A percentile compares a stretch with the other conserved stretches of the same genome.
Evolutionary conservation across 2,797 vertebrate genomes (phyloP).

Genomic region (Huso huso): DNA sequence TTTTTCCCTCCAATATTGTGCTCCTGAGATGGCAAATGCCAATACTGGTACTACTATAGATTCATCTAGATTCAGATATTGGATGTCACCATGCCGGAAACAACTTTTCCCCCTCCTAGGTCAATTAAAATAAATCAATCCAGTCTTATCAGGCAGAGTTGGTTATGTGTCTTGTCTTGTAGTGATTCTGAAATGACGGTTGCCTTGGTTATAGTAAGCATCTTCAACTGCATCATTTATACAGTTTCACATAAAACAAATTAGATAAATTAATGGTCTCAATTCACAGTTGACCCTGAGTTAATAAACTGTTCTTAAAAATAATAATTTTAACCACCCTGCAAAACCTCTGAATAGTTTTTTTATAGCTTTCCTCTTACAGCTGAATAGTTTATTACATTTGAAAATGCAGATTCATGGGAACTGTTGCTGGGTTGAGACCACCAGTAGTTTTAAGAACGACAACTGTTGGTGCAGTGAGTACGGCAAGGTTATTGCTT

Average conservation of each 20-base stretch:
- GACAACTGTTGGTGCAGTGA: no score
- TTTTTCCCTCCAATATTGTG: no score
- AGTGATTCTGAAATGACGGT: conserved; percentile 8
- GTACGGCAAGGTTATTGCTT: no score
- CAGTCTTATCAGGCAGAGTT: conserved; percentile 8
- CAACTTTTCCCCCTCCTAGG: no score
- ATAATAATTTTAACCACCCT: conserved; percentile 27
- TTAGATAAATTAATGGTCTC: conserved; percentile 29
- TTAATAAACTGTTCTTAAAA: conserved; percentile 26
- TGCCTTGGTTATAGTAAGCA: conserved; percentile 14
- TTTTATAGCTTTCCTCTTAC: conserved; percentile 13
- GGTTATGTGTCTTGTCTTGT: conserved; percentile 11
- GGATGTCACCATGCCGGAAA: no score
- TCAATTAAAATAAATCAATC: conserved; percentile 2
- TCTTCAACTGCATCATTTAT: conserved; percentile 17
- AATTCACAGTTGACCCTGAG: conserved; percentile 15
- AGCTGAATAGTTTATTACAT: conserved; percentile 14
- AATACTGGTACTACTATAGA: no score
- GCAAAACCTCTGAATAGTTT: conserved; percentile 24
- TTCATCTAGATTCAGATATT: no score
- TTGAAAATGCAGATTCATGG: conserved; percentile 16
- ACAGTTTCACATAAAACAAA: conserved; percentile 25
- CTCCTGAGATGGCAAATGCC: no score
- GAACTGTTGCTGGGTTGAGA: background rate
- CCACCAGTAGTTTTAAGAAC: background rate